Evolutionary conservation across 2,797 vertebrate species (phyloP), one percentile per base, ranked within the genome.

Genomic region (Botia kubotai): DNA sequence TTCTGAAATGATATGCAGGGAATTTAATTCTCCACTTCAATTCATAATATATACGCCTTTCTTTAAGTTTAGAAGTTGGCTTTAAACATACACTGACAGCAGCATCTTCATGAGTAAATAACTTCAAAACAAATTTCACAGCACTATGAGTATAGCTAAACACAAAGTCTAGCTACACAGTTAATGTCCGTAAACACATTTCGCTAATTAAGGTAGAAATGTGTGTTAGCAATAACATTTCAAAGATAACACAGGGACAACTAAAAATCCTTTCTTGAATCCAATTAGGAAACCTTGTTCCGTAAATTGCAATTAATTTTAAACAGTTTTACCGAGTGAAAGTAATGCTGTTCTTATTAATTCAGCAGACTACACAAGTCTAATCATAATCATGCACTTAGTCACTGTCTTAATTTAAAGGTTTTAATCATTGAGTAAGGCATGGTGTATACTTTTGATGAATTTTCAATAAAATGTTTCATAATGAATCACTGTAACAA

Each of bases 271-370:
- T 75, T 74, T 71, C 23, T 72, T 72, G 14, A 79, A 75, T 46
- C 29, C 62, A 74, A 83, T 83, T 77, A 74, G 48, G 50, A 68
- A 60, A 7, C 52, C 52, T 29, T 67, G 65, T 81, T 78, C 66
- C 70, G 63, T 65, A 81, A 85, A 78, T 75, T 60, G 65, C 74
- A 68, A 79, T 83, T 67, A 13, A 81, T 81, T 81, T 81, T 81
- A 85, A 83, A 81, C 62, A 58, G 60, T 39, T 58, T 63, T 46
- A 29, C 10, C 36, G 19, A 77, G 52, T 52, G 17, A 17, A 73
- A 76, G 43, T 76, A 78, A 50, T 29, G 14, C 23, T 43, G 52
- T 76, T 52, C 74, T 43, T 65, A 67, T 81, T 77, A 72, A 84
- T 78, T 77, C 65, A 57, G 36, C 70, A 81, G 68, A 77, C 48